Conservation (phyloP, 1,140 invertebrate species). For the Ips typographus region DNA sequence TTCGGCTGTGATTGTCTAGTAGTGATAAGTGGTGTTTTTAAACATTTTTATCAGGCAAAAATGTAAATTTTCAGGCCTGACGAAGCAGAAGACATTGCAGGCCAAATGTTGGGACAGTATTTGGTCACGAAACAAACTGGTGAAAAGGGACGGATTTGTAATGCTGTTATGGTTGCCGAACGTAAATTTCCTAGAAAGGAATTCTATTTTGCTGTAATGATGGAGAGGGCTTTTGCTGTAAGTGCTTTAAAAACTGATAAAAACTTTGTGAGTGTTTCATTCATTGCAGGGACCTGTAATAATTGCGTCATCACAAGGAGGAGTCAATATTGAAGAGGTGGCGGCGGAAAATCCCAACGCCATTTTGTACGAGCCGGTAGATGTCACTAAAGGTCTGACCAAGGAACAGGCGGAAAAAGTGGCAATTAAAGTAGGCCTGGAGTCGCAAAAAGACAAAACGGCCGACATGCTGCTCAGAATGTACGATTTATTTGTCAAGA, state of each 20-base stretch:
- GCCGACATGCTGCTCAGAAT: conserved; percentile 81
- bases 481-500: conserved; percentile 87
- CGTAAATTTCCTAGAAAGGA: conserved; percentile 92
- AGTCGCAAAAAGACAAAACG: conserved; percentile 70
- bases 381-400: conserved; percentile 80
- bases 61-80: conserved; percentile 67
- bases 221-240: conserved; percentile 92
- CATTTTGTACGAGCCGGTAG: conserved; percentile 90
- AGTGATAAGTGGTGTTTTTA: not conserved
- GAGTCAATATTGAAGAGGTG: conserved; percentile 96
- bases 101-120: conserved; percentile 89
- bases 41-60: not conserved
- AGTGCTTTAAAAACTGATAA: conserved; percentile 40
- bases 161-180: conserved; percentile 94
- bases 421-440: conserved; percentile 80
- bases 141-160: conserved; percentile 89
- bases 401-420: conserved; percentile 75
- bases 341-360: conserved; percentile 89
- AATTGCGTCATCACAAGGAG: conserved; percentile 93
- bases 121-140: conserved; percentile 97
- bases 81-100: conserved; percentile 78
- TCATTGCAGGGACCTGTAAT: conserved; percentile 83
- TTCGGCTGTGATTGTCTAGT: no score
- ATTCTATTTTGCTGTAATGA: conserved; percentile 96
- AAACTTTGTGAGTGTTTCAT: not conserved